These are phyloP conservation scores for Gymnarchus niloticus DNA, from an alignment of 2,113 vertebrate species.

Conservation along the genomic window DNA sequence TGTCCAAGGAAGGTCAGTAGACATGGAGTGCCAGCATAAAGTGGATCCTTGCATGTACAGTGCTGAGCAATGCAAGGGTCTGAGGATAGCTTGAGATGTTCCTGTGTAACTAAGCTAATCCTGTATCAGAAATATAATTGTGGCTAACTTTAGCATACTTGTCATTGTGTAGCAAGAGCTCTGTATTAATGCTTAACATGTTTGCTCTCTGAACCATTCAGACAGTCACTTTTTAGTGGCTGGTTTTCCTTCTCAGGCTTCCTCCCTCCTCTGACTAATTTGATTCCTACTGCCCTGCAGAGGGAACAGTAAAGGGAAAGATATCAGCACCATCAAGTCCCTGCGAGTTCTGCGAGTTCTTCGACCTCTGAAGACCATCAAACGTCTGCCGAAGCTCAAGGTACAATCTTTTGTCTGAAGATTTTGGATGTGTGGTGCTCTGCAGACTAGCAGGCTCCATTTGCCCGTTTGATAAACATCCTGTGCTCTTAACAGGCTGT, in stretches of 20 bases:
- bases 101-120: no score
- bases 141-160: no score
- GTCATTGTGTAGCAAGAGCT: no score
- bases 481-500: conserved; percentile 69
- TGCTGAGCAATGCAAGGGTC: conserved; percentile 46
- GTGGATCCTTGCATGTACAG: conserved; percentile 25
- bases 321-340: conserved; percentile 96
- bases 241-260: background rate
- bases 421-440: background rate
- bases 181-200: no score
- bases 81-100: no score
- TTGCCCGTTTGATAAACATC: background rate
- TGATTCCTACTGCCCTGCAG: conserved; percentile 46
- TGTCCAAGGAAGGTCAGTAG: background rate
- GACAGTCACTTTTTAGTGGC: background rate
- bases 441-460: background rate
- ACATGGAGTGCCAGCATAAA: background rate
- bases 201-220: background rate
- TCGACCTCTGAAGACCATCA: conserved; percentile 92
- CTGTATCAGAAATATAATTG: background rate
- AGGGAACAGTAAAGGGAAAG: conserved; percentile 88
- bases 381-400: conserved; percentile 92
- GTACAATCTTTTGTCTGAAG: conserved; percentile 44
- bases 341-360: conserved; percentile 87
- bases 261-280: conserved; percentile 32